These are phyloP conservation scores for Drosophila carrolli DNA, from an alignment of 1,140 invertebrate genomes.

Conservation along the genomic window DNA sequence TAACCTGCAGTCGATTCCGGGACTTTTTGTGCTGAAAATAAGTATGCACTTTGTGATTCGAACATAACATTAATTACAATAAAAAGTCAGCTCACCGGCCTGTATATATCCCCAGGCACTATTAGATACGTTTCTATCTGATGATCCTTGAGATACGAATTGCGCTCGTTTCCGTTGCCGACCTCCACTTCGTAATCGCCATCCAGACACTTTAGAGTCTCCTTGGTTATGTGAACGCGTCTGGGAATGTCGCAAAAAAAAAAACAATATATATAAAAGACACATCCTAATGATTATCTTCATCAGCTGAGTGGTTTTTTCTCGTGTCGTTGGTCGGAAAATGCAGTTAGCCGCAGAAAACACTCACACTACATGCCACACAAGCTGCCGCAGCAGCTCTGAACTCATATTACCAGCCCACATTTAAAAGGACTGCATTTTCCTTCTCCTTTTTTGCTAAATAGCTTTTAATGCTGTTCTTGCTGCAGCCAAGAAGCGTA, in stretches of 20 bases:
- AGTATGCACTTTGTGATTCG: neutral
- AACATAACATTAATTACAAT: neutral
- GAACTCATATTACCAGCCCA: slow-evolving; percentile 4
- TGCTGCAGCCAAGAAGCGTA: slow-evolving; percentile 1
- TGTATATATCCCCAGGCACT: slow-evolving; percentile 89
- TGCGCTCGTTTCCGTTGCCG: slow-evolving; percentile 92
- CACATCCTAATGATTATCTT: slow-evolving; percentile 37
- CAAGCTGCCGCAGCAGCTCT: slow-evolving; percentile 10
- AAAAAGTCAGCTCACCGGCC: slow-evolving; percentile 86
- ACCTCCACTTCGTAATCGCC: slow-evolving; percentile 96
- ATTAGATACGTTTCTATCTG: slow-evolving; percentile 97
- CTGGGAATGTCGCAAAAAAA: slow-evolving; percentile 85
- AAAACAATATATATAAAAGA: neutral
- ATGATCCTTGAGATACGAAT: slow-evolving; percentile 95
- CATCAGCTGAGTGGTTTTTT: slow-evolving; percentile 8
- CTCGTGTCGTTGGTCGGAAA: slow-evolving; percentile 1
- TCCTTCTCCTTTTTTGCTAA: slow-evolving; percentile 17
- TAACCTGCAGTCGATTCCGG: slow-evolving; percentile 87
- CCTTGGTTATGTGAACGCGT: slow-evolving; percentile 97
- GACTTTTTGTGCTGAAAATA: slow-evolving; percentile 84
- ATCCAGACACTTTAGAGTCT: slow-evolving; percentile 93
- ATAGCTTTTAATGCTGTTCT: slow-evolving; percentile 68
- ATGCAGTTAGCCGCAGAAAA: slow-evolving; percentile 34
- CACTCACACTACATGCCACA: slow-evolving; percentile 48
- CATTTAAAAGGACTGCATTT: slow-evolving; percentile 2